Evolutionary conservation across 1,140 invertebrate species (phyloP), one percentile per base, ranked within the genome.

Genomic region (Drosophila elegans): DNA sequence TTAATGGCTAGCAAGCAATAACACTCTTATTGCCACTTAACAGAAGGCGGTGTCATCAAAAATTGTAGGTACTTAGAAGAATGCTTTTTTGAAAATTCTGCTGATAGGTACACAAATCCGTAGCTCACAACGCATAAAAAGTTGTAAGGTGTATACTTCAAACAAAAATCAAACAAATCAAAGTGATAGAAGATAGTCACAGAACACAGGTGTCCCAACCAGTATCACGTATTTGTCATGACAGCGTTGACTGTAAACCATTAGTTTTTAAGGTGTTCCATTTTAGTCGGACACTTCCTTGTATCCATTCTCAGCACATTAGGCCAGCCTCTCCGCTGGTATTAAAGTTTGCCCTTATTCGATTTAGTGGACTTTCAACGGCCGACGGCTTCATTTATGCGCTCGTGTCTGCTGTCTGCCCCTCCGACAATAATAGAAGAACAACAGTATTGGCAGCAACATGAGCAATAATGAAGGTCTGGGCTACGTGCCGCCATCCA

Each of bases 401-500:
- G 11, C 48, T 59, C 69, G 57, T 81, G 74, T 32, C 59, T 54
- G 45, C n/a, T 81, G 74, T 32, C 59, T 54, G 42, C n/a, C 42
- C 45, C 52, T 41, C 52, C 56, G 34, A 29, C 39, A 36, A 38
- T 10, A 38, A 9, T 11, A 11, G 42, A 38, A n/a, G 32, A n/a
- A 27, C 56, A n/a, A 16, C 48, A 16, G 16, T 42, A 44, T 21
- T 27, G 42, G 39, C 62, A 12, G 46, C 54, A 52, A 38, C 39
- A 46, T 48, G 38, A 73, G 55, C 54, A 74, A 60, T 51, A 74
- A 75, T 21, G 36, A 41, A 42, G 34, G 61, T 32, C 48, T 60
- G 38, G 49, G 39, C 69, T 86, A 88, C 82, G 82, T 86, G 82
- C 66, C 49, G 84, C 62, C 63, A 88, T 88, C 75, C 62, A 53